Evolutionary conservation across 1,140 invertebrate species (phyloP), one percentile per base, ranked within the genome.

Genomic region (Euura lappo): DNA sequence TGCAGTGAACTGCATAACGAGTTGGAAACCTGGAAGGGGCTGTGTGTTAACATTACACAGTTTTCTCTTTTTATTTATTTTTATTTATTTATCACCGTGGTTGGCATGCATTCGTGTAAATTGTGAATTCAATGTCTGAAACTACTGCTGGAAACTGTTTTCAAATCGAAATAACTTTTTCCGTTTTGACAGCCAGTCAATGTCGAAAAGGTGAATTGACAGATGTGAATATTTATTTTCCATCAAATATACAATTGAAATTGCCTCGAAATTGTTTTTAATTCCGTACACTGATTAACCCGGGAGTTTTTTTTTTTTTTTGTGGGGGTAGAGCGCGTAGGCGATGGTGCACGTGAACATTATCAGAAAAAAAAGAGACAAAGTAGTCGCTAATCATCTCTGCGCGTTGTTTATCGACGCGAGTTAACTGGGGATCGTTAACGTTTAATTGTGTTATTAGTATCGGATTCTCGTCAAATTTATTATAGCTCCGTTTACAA

Each of bases 361-460:
- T n/a, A 60, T 8, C 51, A 6, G 8, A 60, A 60, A 60, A 51
- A 51, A 51, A 4, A 60, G 13, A n/a, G 13, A n/a, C 10, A 60
- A 3, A 60, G 6, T 60, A 3, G 13, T 6, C 51, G 51, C 51
- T n/a, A 60, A 60, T 60, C 6, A 60, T n/a, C 51, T 60, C 6
- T 8, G 51, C 13, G 51, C 6, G 51, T 60, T 60, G 51, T 60
- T 60, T 11, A 60, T 60, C 51, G 51, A 60, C 13, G 6, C 51
- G 51, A 60, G 51, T n/a, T 60, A 60, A 60, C 6, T 60, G 13
- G 51, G 5, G 51, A 60, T 60, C 51, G 51, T 60, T 60, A 60
- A 60, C 51, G 13, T 60, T 60, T 60, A 60, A 60, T 60, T 60
- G 51, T 60, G 51, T 60, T 60, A 60, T 60, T 60, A 4, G 51